Conservation (phyloP, 2,888 invertebrate genomes). For the Papilio gigon region DNA sequence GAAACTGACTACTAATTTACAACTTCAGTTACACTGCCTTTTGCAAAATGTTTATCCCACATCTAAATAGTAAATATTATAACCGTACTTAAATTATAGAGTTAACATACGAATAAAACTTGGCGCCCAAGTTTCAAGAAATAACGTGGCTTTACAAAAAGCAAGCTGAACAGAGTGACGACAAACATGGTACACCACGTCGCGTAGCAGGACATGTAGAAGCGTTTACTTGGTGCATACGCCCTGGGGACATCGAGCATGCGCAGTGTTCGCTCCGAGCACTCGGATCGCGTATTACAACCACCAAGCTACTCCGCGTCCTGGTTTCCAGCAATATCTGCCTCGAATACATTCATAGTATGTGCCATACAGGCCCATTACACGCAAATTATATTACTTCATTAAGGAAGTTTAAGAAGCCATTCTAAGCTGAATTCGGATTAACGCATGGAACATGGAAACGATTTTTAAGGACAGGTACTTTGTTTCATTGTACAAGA, state of each 20-base stretch:
- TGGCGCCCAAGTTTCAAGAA: background rate
- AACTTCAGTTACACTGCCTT: too few relatives aligned
- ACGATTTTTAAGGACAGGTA: too few relatives aligned
- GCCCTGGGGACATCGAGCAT: slow-evolving; percentile 54
- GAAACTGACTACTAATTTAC: background rate
- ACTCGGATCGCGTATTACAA: slow-evolving; percentile 60
- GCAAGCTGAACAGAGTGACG: background rate
- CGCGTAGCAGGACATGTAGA: slow-evolving; percentile 14
- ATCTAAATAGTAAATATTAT: too few relatives aligned
- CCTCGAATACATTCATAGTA: background rate
- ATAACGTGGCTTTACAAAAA: background rate
- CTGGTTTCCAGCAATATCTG: slow-evolving; percentile 49
- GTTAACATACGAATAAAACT: background rate
- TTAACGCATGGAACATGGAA: too few relatives aligned
- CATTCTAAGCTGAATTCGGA: too few relatives aligned
- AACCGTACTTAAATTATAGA: too few relatives aligned
- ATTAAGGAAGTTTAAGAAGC: too few relatives aligned
- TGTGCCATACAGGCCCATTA: background rate
- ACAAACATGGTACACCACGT: slow-evolving; percentile 9
- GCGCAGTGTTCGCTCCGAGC: slow-evolving; percentile 58
- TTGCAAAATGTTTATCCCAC: background rate
- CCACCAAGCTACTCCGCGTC: slow-evolving; percentile 56
- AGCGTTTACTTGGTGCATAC: slow-evolving; percentile 41
- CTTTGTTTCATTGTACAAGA: background rate
- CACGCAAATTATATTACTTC: background rate